These are phyloP conservation scores for Gallinago media DNA, from an alignment of 2,113 vertebrate genomes.

Conservation along the genomic window DNA sequence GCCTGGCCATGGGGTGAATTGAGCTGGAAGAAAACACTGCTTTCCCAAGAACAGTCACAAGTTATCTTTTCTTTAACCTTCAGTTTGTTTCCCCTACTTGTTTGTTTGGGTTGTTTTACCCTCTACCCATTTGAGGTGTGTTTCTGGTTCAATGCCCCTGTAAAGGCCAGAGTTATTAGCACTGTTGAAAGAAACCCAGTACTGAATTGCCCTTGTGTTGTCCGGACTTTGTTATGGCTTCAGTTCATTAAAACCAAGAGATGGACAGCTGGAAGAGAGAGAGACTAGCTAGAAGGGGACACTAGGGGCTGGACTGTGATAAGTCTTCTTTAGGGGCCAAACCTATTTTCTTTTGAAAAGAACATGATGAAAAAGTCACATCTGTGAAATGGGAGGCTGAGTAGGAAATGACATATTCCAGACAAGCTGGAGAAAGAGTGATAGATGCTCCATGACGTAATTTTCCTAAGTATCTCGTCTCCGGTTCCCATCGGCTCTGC, in stretches of 20 bases:
- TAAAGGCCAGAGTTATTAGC: slow-evolving; percentile 70
- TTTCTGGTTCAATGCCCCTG: slow-evolving; percentile 78
- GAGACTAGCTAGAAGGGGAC: neutral
- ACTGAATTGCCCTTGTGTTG: slow-evolving; percentile 25
- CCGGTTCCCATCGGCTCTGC: neutral
- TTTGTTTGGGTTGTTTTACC: slow-evolving; percentile 79
- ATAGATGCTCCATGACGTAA: neutral
- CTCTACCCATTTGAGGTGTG: slow-evolving; percentile 70
- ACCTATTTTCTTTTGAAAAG: neutral
- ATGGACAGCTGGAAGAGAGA: slow-evolving; percentile 46
- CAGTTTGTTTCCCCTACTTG: slow-evolving; percentile 75
- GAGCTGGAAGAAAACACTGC: slow-evolving; percentile 50
- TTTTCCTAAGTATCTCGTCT: neutral
- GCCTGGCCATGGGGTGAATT: slow-evolving; percentile 56
- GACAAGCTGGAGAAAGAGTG: neutral
- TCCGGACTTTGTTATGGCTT: slow-evolving; percentile 55
- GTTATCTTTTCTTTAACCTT: slow-evolving; percentile 72
- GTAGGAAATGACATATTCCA: neutral
- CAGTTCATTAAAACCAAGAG: slow-evolving; percentile 60
- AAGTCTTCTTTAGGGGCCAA: neutral
- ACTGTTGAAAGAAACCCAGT: slow-evolving; percentile 59
- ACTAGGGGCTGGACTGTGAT: neutral
- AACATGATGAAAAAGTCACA: neutral
- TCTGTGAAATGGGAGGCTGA: neutral
- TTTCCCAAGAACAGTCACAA: slow-evolving; percentile 47